Conservation (phyloP, 1,140 invertebrate species). For the Bombus waltoni region DNA sequence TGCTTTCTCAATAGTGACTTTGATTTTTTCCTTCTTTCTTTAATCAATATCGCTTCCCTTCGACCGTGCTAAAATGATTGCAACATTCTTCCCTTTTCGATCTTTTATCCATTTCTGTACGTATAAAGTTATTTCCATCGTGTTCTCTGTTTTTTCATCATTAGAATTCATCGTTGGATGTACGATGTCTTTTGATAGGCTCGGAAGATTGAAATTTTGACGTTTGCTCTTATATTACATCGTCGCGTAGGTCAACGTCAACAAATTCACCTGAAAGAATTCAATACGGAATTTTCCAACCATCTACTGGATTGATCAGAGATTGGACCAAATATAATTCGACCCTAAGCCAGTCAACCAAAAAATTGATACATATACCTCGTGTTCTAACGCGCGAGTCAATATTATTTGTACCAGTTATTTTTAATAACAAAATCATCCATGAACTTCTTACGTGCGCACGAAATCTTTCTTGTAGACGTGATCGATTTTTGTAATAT, state of each 20-base stretch:
- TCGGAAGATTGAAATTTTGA: neutral
- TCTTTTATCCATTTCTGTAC: neutral
- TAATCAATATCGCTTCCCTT: too few species aligned
- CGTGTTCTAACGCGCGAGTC: constrained; percentile 67
- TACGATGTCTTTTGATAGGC: neutral
- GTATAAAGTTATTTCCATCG: neutral
- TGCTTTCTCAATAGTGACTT: neutral
- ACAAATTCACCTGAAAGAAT: neutral
- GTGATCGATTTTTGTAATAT: neutral
- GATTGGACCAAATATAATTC: constrained; percentile 22
- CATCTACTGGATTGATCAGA: neutral
- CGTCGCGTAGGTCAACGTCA: neutral
- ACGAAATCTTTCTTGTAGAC: neutral
- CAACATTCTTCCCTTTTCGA: neutral
- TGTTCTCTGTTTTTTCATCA: neutral
- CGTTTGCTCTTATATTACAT: neutral
- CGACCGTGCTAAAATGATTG: neutral
- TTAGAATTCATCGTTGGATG: neutral
- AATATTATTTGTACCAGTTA: constrained; percentile 69
- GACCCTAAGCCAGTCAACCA: constrained; percentile 56
- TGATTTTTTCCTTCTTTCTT: neutral
- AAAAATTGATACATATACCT: constrained; percentile 60
- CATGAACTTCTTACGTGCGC: neutral
- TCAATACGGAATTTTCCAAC: neutral
- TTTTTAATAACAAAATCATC: constrained; percentile 68